Percentiles rank a stretch among this genome's conserved stretches.
phyloP scores from a whole-genome alignment of 2,113 vertebrate genomes.

The Madoqua kirkii region DNA sequence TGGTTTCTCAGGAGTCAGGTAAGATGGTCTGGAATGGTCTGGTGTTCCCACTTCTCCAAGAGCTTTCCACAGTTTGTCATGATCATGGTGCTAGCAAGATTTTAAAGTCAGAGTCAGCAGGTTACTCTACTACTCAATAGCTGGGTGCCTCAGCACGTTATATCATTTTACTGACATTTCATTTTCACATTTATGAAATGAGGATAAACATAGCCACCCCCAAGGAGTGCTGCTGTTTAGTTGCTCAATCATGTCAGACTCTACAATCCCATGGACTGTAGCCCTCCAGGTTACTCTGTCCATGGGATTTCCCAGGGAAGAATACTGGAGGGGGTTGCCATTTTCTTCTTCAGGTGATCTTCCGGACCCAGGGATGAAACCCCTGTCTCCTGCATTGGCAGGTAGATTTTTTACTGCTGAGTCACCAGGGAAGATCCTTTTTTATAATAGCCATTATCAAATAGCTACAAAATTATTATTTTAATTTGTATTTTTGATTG shows the following conservation, averaged over 20 bases:
- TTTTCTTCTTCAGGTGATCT: background rate
- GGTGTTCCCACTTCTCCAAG: background rate
- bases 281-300: background rate
- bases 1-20: background rate
- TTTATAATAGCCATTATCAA: background rate
- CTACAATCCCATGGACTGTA: accelerated
- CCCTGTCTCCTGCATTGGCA: background rate
- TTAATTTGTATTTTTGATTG: background rate
- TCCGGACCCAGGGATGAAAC: background rate
- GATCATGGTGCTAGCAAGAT: background rate
- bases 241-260: background rate
- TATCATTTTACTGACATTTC: background rate
- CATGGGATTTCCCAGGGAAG: background rate
- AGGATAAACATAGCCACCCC: background rate
- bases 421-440: background rate
- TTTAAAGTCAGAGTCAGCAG: background rate
- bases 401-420: background rate
- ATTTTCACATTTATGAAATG: background rate
- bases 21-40: background rate
- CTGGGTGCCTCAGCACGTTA: background rate
- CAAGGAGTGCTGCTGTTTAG: background rate
- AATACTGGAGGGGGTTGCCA: background rate
- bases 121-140: background rate
- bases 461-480: background rate
- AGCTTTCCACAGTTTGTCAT: background rate